Evolutionary conservation across 2,113 vertebrate species (phyloP).

Genomic region (Pelodiscus sinensis): DNA sequence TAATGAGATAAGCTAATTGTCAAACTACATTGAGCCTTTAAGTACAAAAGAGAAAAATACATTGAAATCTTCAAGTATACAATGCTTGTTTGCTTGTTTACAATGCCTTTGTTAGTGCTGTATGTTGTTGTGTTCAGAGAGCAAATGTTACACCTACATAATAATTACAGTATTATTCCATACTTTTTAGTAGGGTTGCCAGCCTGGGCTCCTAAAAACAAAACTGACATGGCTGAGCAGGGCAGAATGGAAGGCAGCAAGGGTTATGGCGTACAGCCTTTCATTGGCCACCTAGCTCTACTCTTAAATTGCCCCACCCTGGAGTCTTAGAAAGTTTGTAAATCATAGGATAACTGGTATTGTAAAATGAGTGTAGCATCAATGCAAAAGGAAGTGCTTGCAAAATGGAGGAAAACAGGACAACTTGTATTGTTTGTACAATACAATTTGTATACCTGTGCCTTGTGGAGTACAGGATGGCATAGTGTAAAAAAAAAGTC

Average conservation of each 20-base stretch:
- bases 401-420: constrained; percentile 59
- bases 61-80: constrained; percentile 74
- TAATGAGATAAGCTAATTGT: constrained; percentile 77
- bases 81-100: constrained; percentile 83
- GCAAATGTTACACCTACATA: constrained; percentile 74
- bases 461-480: constrained; percentile 60
- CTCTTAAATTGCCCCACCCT: constrained; percentile 64
- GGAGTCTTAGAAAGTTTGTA: constrained; percentile 43
- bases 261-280: constrained; percentile 32
- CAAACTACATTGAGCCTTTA: constrained; percentile 75
- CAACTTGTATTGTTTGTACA: constrained; percentile 6
- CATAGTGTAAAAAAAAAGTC: constrained; percentile 24
- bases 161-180: constrained; percentile 85
- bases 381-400: constrained; percentile 39
- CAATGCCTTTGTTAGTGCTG: constrained; percentile 74
- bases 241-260: constrained; percentile 32
- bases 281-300: constrained; percentile 33
- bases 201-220: constrained; percentile 74
- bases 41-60: constrained; percentile 69
- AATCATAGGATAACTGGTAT: constrained; percentile 24
- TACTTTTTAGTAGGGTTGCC: constrained; percentile 78
- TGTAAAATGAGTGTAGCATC: neutral
- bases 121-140: constrained; percentile 75
- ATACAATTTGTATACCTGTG: constrained; percentile 63
- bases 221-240: constrained; percentile 62